A percentile compares a stretch with the other conserved stretches of the same genome.
phyloP scores from a whole-genome alignment of 2,113 vertebrate genomes.

The Puffinus mauretanicus region DNA sequence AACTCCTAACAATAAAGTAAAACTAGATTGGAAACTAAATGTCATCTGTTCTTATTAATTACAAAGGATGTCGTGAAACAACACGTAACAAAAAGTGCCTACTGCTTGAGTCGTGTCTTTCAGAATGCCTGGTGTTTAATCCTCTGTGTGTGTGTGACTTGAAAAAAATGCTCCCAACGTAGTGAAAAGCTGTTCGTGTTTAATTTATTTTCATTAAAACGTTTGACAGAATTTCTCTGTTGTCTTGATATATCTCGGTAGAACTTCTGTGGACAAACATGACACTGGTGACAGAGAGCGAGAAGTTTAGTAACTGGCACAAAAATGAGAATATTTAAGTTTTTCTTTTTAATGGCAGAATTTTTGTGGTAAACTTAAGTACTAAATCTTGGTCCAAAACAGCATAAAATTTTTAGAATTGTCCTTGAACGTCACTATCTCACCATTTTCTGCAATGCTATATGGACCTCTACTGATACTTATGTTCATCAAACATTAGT shows the following conservation, averaged over 20 bases:
- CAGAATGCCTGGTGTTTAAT: neutral
- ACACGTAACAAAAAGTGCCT: neutral
- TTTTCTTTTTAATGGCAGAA: neutral
- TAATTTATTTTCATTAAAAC: neutral
- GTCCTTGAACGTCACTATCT: neutral
- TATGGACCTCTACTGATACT: neutral
- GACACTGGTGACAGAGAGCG: neutral
- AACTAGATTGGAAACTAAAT: neutral
- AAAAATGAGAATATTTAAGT: neutral
- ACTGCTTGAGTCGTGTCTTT: neutral
- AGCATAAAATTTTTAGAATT: neutral
- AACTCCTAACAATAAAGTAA: neutral
- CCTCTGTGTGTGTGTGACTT: neutral
- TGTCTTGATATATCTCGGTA: neutral
- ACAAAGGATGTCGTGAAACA: neutral
- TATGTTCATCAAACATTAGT: neutral
- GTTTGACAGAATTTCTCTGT: neutral
- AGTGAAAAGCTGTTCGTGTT: neutral
- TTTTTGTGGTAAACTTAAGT: neutral
- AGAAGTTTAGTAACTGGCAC: neutral
- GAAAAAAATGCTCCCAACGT: neutral
- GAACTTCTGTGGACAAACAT: neutral
- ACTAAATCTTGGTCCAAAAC: neutral
- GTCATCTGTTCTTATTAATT: neutral
- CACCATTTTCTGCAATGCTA: neutral